Base-by-base conservation (phyloP, 2,888 invertebrate genomes). In the Megaustenia siamemsis region DNA sequence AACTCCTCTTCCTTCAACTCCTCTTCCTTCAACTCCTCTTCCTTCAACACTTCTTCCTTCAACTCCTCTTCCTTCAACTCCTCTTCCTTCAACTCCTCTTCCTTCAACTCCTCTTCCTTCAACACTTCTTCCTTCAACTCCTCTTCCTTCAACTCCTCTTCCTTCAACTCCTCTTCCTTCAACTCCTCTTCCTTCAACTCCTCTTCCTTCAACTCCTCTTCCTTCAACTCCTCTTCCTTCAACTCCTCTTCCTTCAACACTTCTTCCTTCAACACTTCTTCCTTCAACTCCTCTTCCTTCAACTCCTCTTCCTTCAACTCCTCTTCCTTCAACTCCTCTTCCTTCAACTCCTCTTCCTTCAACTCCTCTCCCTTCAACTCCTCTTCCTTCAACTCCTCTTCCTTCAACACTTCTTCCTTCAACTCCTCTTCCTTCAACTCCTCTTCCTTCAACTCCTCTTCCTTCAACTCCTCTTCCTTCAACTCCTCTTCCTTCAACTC, bases 191-290 rank as follows among this genome's bases (percentile, higher is more conserved):
- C n/a, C 60, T 12, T 66, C 76, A 8, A 15, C 53, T 6, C 66
- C 60, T 5, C 66, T 76, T 28, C 63, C 35, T 21, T 63, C 49
- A 21, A n/a, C 35, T 63, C 45, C 45, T 76, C 83, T 83, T 32
- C 77, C 66, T 32, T 66, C 63, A 28, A 68, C 77, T 28, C 49
- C 43, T 43, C 83, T 83, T 18, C 77, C 43, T 49, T 71, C 71
- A 21, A 12, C 38, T 49, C 56, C 49, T 35, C 53, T 49, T 69
- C 68, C 49, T 43, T 49, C 35, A 77, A 28, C 66, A 43, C 28
- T 77, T 83, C 43, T 69, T 66, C 43, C 49, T 63, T n/a, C 66
- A 38, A 63, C 43, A 45, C 77, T 28, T 53, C 38, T 15, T 63
- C 63, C 35, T n/a, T 49, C 49, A 28, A 53, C 53, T 53, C 12